Evolutionary conservation across 2,888 invertebrate species (phyloP), one percentile per base, ranked within the genome.

Genomic region (Diloba caeruleocephala): DNA sequence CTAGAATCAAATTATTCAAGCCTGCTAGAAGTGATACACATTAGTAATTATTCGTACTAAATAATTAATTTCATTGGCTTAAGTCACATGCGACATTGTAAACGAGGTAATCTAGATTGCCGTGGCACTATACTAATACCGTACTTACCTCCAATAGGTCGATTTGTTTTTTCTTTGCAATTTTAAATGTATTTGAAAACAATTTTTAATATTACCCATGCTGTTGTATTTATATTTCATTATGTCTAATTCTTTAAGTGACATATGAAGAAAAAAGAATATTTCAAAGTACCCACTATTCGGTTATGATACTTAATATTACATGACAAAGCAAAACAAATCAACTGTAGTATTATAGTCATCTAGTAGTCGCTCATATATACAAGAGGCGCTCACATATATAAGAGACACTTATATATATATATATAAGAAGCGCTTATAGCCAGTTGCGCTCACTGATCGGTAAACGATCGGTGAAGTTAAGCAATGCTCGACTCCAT

Each of bases 71-170:
- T 15, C 32, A 39, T 43, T 32, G 15, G 15, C 17, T 37, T 32
- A 37, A 38, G 19, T 34, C 33, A 45, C 13, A 9, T 61, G 17
- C 0, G 68, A 49, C 63, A 67, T 67, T 63, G 63, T 31, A 17
- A 4, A 8, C 0, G 10, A 42, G 36, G 29, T 38, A 28, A 63
- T 63, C 63, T 12, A 62, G 55, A 41, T 19, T 10, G 48, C 56
- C 29, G n/a, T 28, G 46, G n/a, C 10, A 12, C 2, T 32, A 15
- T 25, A 31, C 4, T 3, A 10, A 42, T 9, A 25, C 1, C 14
- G 10, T 14, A 33, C 42, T 46, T 37, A 56, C 67, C 56, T 56
- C 56, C 67, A 70, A 42, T 66, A 61, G 1, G 51, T 70, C 10
- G 66, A 66, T 31, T 49, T 66, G 2, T 23, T 25, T 50, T 67